Evolutionary conservation across 2,113 vertebrate species (phyloP).

Genomic region (Xiphophorus couchianus): DNA sequence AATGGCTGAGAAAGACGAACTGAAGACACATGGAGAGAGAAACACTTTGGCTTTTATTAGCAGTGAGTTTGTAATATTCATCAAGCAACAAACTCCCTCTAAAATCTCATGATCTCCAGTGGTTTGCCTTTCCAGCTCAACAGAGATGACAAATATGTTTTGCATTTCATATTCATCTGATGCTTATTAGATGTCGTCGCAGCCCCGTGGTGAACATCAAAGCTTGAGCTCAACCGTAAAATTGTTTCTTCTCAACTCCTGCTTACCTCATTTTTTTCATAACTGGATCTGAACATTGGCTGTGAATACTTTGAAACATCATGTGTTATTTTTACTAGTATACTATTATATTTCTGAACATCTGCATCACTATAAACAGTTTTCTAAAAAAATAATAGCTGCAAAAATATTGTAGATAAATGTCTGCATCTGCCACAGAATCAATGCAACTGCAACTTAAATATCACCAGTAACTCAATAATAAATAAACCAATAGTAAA

Average conservation of each 20-base stretch:
- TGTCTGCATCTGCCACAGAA: too few species aligned
- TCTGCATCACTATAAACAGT: not conserved
- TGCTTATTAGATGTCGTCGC: not conserved
- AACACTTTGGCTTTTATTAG: too few species aligned
- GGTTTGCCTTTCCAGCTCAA: not conserved
- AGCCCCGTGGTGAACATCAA: not conserved
- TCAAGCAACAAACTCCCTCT: not conserved
- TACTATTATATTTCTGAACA: not conserved
- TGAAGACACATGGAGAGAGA: not conserved
- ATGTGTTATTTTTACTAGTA: not conserved
- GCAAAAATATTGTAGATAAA: too few species aligned
- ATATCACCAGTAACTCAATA: too few species aligned
- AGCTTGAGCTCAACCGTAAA: not conserved
- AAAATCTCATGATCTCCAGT: not conserved
- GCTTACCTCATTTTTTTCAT: not conserved
- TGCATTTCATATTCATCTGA: not conserved
- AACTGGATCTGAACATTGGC: not conserved
- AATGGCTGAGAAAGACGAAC: not conserved
- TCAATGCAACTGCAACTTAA: too few species aligned
- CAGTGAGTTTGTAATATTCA: not conserved
- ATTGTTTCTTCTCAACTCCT: not conserved
- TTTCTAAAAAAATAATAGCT: too few species aligned
- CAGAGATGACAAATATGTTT: not conserved
- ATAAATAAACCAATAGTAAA: too few species aligned
- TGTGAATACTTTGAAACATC: not conserved